These are phyloP conservation scores for Notolepis coatsorum DNA, from an alignment of 2,797 vertebrate genomes.

Conservation along the genomic window DNA sequence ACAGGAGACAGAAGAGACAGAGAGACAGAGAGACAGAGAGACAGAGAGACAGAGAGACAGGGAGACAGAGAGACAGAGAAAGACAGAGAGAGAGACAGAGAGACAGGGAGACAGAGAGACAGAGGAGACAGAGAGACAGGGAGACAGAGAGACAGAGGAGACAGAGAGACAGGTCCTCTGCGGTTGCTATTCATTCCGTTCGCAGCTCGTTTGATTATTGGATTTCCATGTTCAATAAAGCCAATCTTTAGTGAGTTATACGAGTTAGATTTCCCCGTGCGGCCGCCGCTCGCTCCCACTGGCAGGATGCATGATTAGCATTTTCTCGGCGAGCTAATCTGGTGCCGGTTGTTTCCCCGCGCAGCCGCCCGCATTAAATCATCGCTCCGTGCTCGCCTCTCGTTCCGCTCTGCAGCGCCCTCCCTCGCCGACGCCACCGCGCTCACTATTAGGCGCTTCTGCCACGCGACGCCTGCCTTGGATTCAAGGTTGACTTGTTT, in stretches of 20 bases:
- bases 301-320: constrained; percentile 68
- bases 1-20: no score
- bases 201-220: constrained; percentile 52
- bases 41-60: background rate
- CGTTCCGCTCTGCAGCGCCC: constrained; percentile 66
- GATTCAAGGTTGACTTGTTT: constrained; percentile 54
- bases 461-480: constrained; percentile 24
- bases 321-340: constrained; percentile 59
- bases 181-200: constrained; percentile 1
- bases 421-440: constrained; percentile 43
- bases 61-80: constrained; percentile 76
- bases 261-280: constrained; percentile 26
- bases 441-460: constrained; percentile 48
- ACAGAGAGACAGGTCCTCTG: background rate
- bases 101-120: constrained; percentile 29
- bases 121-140: constrained; percentile 25
- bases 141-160: constrained; percentile 1
- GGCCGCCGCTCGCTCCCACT: constrained; percentile 51
- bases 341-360: constrained; percentile 55
- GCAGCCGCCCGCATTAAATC: constrained; percentile 63
- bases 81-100: constrained; percentile 80
- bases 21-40: background rate
- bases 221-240: constrained; percentile 58
- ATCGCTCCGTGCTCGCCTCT: constrained; percentile 61
- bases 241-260: constrained; percentile 26